Percentiles rank a stretch among this genome's conserved stretches.
Conservation (phyloP, 1,140 invertebrate species). For the Teleopsis dalmanni region DNA sequence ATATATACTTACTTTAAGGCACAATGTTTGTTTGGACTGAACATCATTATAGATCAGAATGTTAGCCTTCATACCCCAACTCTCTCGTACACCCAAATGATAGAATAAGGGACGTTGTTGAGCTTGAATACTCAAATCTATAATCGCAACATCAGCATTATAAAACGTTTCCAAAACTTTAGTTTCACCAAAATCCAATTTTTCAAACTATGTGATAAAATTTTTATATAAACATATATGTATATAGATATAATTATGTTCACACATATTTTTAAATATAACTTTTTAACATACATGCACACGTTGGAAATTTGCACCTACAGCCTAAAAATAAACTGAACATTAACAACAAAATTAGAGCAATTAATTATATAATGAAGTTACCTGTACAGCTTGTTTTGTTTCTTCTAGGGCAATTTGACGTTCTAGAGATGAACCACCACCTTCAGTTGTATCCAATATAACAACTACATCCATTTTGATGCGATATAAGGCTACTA, state of each 20-base stretch:
- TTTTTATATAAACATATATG: neutral
- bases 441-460: conserved; percentile 67
- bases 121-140: conserved; percentile 84
- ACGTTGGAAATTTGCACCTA: conserved; percentile 74
- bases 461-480: conserved; percentile 67
- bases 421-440: conserved; percentile 63
- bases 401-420: conserved; percentile 79
- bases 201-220: conserved; percentile 61
- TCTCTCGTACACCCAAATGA: conserved; percentile 94
- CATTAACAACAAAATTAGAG: too few species aligned
- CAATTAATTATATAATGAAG: too few species aligned
- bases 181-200: conserved; percentile 78
- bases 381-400: conserved; percentile 66
- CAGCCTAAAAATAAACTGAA: too few species aligned
- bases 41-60: conserved; percentile 89
- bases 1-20: conserved; percentile 62
- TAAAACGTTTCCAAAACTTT: conserved; percentile 83
- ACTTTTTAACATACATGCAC: conserved; percentile 60
- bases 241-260: conserved; percentile 12
- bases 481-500: neutral
- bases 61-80: conserved; percentile 98
- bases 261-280: conserved; percentile 8
- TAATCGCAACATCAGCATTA: conserved; percentile 95
- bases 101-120: conserved; percentile 92
- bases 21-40: conserved; percentile 75